A percentile compares a stretch with the other conserved stretches of the same genome.
phyloP scores from a whole-genome alignment of 2,113 vertebrate species.

The Psilopsiagon aymara region DNA sequence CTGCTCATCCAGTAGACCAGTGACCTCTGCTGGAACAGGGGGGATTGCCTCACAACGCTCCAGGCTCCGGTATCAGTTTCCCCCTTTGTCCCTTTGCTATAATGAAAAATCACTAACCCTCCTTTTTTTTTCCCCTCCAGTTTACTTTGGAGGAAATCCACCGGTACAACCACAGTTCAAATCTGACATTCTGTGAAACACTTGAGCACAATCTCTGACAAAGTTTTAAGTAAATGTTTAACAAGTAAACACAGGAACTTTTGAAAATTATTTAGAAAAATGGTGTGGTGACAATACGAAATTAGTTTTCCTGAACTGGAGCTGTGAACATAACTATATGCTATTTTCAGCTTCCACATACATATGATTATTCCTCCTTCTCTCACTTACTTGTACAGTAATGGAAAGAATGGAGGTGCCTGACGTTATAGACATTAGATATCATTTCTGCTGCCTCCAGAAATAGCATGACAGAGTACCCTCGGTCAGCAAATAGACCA shows the following conservation, averaged over 20 bases:
- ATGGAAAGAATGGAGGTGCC: neutral
- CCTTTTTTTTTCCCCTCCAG: neutral
- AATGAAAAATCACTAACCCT: neutral
- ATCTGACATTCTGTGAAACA: neutral
- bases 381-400: neutral
- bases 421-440: neutral
- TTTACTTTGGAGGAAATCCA: neutral
- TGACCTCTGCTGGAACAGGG: slow-evolving; percentile 5
- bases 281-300: neutral
- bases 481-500: neutral
- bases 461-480: neutral
- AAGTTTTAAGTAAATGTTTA: neutral
- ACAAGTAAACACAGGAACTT: neutral
- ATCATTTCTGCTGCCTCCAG: neutral
- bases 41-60: neutral
- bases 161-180: neutral
- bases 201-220: neutral
- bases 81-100: neutral
- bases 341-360: neutral
- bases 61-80: neutral
- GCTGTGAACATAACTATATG: neutral
- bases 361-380: neutral
- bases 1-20: neutral
- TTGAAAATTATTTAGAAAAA: neutral
- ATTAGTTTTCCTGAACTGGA: neutral